Evolutionary conservation across 2,113 vertebrate species (phyloP), one percentile per base, ranked within the genome.

Genomic region (Astatotilapia flaviijosephi): DNA sequence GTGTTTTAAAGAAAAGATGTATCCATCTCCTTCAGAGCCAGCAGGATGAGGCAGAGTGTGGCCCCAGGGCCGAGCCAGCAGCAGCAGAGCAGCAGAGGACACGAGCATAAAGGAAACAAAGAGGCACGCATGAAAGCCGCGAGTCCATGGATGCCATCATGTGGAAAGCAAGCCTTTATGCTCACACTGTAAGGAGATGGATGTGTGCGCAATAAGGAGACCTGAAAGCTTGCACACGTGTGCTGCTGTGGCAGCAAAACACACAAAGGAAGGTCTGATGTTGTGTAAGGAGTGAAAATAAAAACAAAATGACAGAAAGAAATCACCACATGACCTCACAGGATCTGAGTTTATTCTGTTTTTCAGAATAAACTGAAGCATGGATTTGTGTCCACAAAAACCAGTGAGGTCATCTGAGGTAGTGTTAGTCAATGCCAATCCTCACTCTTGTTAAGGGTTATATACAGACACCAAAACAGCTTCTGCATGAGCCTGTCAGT

Each of bases 111-210:
- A 91, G 84, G 33, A 83, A 33, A 85, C 88, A 86, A 75, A 83
- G 83, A 73, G 40, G 62, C 33, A 19, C 3, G 7, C 37, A 68
- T 81, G 80, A 89, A 84, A 81, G 88, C 23, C 35, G 11, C 1
- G 65, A 23, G 42, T 87, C 68, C 45, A 49, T 45, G 75, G 90
- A 60, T 6, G 53, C 84, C 40, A 2, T 91, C 83, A 86, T 70
- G 87, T 89, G 91, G 89, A 90, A 90, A 86, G 85, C 62, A 5
- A 81, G 37, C 33, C 85, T 93, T 93, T 91, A 87, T 91, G 89
- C 53, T 53, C 14, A 3, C 15, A 55, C 83, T 80, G 86, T 35
- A 28, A 51, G 85, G 86, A 90, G 54, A 81, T 84, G 86, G 33
- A 86, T 49, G 23, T 33, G 23, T 88, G 84, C 21, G 92, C 88